These are phyloP conservation scores for Xestia c-nigrum DNA, from an alignment of 2,888 invertebrate species.

Conservation along the genomic window DNA sequence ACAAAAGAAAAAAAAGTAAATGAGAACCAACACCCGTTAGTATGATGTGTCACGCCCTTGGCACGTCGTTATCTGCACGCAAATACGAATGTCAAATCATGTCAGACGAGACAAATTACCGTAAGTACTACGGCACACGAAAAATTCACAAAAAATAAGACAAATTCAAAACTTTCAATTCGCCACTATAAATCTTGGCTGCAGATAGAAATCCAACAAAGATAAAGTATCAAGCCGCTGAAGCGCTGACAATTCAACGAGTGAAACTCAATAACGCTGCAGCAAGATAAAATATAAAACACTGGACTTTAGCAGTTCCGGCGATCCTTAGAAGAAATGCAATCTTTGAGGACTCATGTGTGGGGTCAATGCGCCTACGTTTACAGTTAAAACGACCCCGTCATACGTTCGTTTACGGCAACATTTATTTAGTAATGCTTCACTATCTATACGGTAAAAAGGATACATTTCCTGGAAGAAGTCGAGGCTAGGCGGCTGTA, in stretches of 20 bases:
- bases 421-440: constrained; percentile 67
- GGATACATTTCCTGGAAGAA: constrained; percentile 99
- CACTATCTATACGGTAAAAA: constrained; percentile 86
- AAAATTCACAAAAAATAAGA: constrained; percentile 63
- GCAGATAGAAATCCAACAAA: constrained; percentile 72
- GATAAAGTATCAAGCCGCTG: constrained; percentile 71
- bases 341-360: constrained; percentile 70
- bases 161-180: constrained; percentile 67
- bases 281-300: constrained; percentile 70
- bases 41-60: constrained; percentile 36
- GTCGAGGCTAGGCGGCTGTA: constrained; percentile 99
- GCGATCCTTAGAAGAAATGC: constrained; percentile 71
- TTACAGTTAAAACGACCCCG: constrained; percentile 72
- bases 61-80: constrained; percentile 30
- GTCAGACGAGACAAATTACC: constrained; percentile 37
- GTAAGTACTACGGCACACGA: constrained; percentile 44
- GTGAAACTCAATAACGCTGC: constrained; percentile 73
- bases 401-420: constrained; percentile 68
- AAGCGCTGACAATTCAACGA: constrained; percentile 72
- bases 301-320: constrained; percentile 68
- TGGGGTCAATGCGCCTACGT: constrained; percentile 74
- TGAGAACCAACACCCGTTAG: constrained; percentile 16
- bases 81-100: constrained; percentile 50
- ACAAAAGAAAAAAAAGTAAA: constrained; percentile 17
- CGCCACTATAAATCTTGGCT: constrained; percentile 69